Conservation (phyloP, 1,140 invertebrate species). For the Papilio dardanus region DNA sequence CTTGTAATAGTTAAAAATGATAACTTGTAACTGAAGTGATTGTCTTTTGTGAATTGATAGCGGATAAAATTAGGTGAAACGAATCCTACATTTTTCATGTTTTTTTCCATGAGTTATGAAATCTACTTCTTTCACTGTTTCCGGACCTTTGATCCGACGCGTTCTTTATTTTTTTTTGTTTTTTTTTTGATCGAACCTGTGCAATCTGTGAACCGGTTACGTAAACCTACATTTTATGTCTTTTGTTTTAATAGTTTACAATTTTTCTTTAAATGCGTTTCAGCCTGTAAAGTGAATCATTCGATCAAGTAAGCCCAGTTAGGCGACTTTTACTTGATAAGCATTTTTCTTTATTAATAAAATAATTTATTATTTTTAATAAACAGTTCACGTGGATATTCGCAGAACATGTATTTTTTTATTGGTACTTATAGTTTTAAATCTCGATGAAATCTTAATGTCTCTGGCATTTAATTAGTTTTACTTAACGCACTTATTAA, state of each 20-base stretch:
- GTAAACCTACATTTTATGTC: conserved; percentile 1
- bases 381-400: too few species aligned
- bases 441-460: neutral
- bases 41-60: neutral
- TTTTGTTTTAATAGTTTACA: conserved; percentile 10
- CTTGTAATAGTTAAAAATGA: neutral
- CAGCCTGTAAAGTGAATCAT: neutral
- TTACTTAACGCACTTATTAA: neutral
- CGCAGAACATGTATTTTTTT: too few species aligned
- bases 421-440: too few species aligned
- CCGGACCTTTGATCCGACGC: neutral
- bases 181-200: neutral
- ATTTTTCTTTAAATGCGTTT: neutral
- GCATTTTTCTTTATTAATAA: neutral
- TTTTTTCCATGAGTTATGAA: conserved; percentile 10
- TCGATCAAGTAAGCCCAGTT: neutral
- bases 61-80: conserved; percentile 2
- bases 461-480: neutral
- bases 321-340: neutral
- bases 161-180: conserved; percentile 3
- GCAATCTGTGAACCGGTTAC: neutral
- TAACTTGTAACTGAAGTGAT: neutral
- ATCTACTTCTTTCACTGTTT: conserved; percentile 21
- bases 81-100: conserved; percentile 2
- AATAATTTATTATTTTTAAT: too few species aligned